A percentile compares a stretch with the other conserved stretches of the same genome.
These are phyloP conservation scores for Asobara japonica DNA, from an alignment of 1,140 invertebrate genomes.

Conservation along the genomic window DNA sequence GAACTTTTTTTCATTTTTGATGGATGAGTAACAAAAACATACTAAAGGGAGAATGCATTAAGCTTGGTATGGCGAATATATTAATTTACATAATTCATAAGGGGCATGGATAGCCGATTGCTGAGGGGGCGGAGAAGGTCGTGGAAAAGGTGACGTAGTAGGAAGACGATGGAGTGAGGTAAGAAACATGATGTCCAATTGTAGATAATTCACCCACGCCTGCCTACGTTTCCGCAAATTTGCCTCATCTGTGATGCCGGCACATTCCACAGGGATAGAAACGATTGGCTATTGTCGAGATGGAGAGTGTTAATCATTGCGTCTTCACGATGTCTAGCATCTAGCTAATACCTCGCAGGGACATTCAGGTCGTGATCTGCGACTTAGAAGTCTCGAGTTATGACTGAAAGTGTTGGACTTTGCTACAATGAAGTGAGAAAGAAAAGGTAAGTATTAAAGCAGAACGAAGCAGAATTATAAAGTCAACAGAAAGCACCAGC, in stretches of 20 bases:
- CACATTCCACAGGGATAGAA: no score
- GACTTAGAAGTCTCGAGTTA: background rate
- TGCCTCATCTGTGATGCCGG: background rate
- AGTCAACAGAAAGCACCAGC: no score
- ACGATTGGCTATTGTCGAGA: no score
- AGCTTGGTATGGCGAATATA: constrained; percentile 31
- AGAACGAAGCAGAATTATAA: no score
- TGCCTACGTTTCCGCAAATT: constrained; percentile 12
- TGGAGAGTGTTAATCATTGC: no score
- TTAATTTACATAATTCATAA: constrained; percentile 46
- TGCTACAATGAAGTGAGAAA: background rate
- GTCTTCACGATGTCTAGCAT: no score
- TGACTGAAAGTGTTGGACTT: background rate
- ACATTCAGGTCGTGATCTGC: no score
- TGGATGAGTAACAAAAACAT: no score
- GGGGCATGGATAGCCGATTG: constrained; percentile 34
- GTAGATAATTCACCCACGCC: constrained; percentile 16
- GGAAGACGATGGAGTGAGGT: background rate
- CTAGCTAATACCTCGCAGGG: no score
- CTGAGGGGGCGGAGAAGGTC: constrained; percentile 20
- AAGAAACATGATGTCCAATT: constrained; percentile 3
- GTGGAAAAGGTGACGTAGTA: constrained; percentile 19
- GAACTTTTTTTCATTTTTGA: no score
- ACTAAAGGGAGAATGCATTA: constrained; percentile 16
- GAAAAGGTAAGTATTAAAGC: background rate